phyloP scores from a whole-genome alignment of 2,797 vertebrate species.

The Odontamblyopus rebecca region DNA sequence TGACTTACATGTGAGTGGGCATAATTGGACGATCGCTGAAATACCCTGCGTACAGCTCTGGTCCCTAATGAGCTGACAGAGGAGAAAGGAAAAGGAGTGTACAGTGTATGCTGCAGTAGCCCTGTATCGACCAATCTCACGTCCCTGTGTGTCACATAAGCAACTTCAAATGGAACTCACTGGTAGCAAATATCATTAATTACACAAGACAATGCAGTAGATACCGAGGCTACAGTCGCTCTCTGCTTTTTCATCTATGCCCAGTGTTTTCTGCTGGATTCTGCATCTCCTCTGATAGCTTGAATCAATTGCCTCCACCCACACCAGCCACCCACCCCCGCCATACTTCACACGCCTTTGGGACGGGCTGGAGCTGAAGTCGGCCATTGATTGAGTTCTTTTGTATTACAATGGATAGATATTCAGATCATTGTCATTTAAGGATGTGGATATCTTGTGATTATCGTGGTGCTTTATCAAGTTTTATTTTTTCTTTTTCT shows the following conservation, averaged over 20 bases:
- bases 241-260: constrained; percentile 19
- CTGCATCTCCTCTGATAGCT: constrained; percentile 56
- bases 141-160: constrained; percentile 48
- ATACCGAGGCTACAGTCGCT: constrained; percentile 23
- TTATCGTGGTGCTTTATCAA: constrained; percentile 10
- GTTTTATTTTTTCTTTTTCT: background rate
- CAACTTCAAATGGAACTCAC: constrained; percentile 44
- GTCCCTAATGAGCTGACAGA: constrained; percentile 71
- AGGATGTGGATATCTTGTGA: constrained; percentile 39
- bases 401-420: constrained; percentile 66
- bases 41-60: constrained; percentile 49
- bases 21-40: constrained; percentile 53
- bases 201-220: constrained; percentile 39
- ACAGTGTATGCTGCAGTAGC: constrained; percentile 23
- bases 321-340: constrained; percentile 55
- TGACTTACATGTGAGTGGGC: constrained; percentile 44
- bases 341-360: constrained; percentile 52
- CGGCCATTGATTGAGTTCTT: constrained; percentile 58
- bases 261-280: constrained; percentile 44
- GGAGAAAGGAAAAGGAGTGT: constrained; percentile 24
- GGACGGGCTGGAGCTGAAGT: constrained; percentile 46
- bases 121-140: constrained; percentile 53
- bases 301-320: constrained; percentile 67
- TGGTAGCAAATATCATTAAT: constrained; percentile 62
- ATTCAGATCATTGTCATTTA: constrained; percentile 70